Percentiles rank a stretch among this genome's conserved stretches.
Evolutionary conservation across 2,797 vertebrate species (phyloP).

Genomic region (Staurois parvus): DNA sequence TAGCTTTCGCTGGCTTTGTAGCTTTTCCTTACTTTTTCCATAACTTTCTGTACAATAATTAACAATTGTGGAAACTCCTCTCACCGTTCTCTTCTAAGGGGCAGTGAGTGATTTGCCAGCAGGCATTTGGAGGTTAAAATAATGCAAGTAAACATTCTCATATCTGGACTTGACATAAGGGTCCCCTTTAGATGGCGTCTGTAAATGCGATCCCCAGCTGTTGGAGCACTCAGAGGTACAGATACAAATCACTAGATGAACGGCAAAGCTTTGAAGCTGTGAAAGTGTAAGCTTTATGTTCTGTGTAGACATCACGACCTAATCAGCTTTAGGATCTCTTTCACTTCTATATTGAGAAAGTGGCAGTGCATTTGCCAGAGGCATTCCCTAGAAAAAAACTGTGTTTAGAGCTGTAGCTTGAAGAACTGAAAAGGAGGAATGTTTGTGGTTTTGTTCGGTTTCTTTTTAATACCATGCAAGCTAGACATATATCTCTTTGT

Average conservation of each 20-base stretch:
- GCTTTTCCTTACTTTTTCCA: too few relatives aligned
- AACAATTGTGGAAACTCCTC: too few relatives aligned
- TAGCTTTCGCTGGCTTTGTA: too few relatives aligned
- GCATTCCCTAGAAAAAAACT: slow-evolving; percentile 19
- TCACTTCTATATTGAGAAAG: slow-evolving; percentile 44
- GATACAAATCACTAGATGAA: slow-evolving; percentile 4
- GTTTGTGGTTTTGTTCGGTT: slow-evolving; percentile 33
- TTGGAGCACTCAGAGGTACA: background rate
- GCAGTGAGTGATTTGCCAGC: background rate
- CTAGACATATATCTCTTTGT: slow-evolving; percentile 18
- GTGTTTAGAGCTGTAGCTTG: slow-evolving; percentile 13
- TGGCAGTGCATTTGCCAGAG: slow-evolving; percentile 28
- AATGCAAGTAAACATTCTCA: background rate
- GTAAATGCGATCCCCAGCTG: slow-evolving; percentile 3
- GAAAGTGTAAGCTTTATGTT: slow-evolving; percentile 36
- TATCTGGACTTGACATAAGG: background rate
- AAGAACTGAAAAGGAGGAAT: slow-evolving; percentile 33
- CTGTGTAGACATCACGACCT: slow-evolving; percentile 11
- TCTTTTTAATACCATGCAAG: slow-evolving; percentile 18
- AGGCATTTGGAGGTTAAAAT: background rate
- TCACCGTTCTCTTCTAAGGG: background rate
- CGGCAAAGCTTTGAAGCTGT: slow-evolving; percentile 28
- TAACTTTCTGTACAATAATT: too few relatives aligned
- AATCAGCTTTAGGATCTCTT: slow-evolving; percentile 38
- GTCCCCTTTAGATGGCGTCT: slow-evolving; percentile 8